Percentiles rank a stretch among this genome's conserved stretches.
phyloP scores from a whole-genome alignment of 2,888 invertebrate genomes.

The Halictus ligatus region DNA sequence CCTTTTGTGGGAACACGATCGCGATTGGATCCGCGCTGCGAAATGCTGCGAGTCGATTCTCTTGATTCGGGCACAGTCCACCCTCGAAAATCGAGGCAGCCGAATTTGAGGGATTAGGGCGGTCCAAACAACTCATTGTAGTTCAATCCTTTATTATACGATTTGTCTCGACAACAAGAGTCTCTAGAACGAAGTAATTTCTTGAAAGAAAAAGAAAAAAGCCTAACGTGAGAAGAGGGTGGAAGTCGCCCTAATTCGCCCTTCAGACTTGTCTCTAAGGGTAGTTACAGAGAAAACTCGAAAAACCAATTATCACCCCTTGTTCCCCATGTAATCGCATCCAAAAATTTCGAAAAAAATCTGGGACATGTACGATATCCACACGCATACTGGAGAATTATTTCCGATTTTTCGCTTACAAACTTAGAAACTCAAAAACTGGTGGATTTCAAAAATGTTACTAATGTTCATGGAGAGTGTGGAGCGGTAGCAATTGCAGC shows the following conservation, averaged over 20 bases:
- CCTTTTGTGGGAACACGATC: conserved; percentile 23
- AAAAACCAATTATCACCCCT: too few species aligned
- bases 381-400: not conserved
- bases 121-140: too few species aligned
- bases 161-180: too few species aligned
- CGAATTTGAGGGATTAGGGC: too few species aligned
- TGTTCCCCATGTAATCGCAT: too few species aligned
- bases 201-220: too few species aligned
- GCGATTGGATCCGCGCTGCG: conserved; percentile 22
- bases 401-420: not conserved
- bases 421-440: not conserved
- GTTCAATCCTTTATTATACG: too few species aligned
- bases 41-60: conserved; percentile 19
- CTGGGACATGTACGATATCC: not conserved
- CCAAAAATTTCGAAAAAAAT: not conserved
- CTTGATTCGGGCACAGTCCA: not conserved
- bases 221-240: too few species aligned
- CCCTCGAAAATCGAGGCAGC: not conserved
- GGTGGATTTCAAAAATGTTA: not conserved
- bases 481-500: not conserved
- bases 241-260: too few species aligned
- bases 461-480: not conserved
- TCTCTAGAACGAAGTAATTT: too few species aligned
- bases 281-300: too few species aligned
- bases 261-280: too few species aligned